Conservation (phyloP, 2,113 vertebrate genomes). For the Phylloscopus whistleri region DNA sequence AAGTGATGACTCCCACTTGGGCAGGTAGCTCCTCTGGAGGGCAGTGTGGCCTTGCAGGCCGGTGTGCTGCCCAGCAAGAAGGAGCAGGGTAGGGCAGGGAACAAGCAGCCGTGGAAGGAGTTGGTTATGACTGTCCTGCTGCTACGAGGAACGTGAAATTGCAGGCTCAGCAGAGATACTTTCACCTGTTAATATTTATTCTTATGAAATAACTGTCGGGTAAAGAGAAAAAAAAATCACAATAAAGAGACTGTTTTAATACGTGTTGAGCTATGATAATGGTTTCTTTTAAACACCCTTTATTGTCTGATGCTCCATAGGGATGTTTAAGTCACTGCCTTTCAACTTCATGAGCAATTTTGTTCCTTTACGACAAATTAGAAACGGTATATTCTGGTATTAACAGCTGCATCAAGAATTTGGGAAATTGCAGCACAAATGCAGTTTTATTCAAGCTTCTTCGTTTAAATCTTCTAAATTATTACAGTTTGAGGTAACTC, state of each 20-base stretch:
- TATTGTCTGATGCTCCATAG: neutral
- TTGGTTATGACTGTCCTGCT: neutral
- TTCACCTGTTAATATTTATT: conserved; percentile 31
- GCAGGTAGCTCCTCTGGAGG: neutral
- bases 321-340: neutral
- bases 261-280: neutral
- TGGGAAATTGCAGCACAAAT: neutral
- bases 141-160: neutral
- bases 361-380: neutral
- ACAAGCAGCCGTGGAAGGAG: neutral
- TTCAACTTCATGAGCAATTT: neutral
- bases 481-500: neutral
- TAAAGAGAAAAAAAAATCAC: neutral
- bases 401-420: neutral
- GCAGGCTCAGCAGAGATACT: neutral
- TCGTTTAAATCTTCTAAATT: neutral
- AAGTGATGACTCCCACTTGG: neutral
- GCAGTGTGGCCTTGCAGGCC: neutral
- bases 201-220: neutral
- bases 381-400: neutral
- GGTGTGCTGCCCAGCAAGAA: neutral
- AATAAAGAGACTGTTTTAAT: conserved; percentile 46
- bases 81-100: neutral
- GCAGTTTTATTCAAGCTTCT: neutral
- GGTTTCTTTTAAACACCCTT: conserved; percentile 10